A percentile compares a stretch with the other conserved stretches of the same genome.
These are phyloP conservation scores for Aphelenchoides bicaudatus DNA, from an alignment of 2,888 invertebrate species.

Conservation along the genomic window DNA sequence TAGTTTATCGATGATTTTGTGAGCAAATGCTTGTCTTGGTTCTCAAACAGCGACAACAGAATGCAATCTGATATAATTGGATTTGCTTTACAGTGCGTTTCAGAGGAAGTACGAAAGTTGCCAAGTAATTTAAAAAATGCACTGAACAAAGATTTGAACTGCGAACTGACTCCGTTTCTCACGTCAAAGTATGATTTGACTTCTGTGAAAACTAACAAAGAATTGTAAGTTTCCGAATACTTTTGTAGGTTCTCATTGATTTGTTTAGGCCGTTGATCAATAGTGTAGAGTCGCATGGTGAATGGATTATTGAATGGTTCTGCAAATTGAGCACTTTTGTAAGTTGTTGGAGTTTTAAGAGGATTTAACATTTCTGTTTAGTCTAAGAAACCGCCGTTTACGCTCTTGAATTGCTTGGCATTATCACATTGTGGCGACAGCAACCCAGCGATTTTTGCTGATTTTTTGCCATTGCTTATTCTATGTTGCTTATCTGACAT, in stretches of 20 bases:
- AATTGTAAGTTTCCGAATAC: too few relatives aligned
- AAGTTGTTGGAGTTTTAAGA: background rate
- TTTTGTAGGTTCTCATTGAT: conserved; percentile 1
- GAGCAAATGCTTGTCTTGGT: conserved; percentile 5
- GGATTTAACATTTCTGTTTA: conserved; percentile 2
- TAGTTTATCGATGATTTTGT: conserved; percentile 10
- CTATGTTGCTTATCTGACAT: conserved; percentile 5
- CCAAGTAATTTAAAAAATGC: background rate
- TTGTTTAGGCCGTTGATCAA: background rate
- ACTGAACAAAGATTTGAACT: background rate
- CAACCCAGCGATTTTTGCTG: conserved; percentile 7
- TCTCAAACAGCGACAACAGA: conserved; percentile 13
- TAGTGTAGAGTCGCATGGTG: background rate
- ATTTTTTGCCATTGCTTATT: conserved; percentile 11
- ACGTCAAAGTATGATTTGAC: background rate
- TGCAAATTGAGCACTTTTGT: background rate
- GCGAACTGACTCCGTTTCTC: background rate
- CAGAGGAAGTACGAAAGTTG: background rate
- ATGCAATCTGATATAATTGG: conserved; percentile 10
- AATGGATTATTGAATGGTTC: conserved; percentile 2
- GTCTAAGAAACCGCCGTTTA: conserved; percentile 4
- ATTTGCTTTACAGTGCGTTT: conserved; percentile 11
- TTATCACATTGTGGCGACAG: background rate
- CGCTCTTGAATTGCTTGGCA: conserved; percentile 1
- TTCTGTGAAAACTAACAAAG: too few relatives aligned